Evolutionary conservation across 2,797 vertebrate species (phyloP).

Genomic region (Prionace glauca): DNA sequence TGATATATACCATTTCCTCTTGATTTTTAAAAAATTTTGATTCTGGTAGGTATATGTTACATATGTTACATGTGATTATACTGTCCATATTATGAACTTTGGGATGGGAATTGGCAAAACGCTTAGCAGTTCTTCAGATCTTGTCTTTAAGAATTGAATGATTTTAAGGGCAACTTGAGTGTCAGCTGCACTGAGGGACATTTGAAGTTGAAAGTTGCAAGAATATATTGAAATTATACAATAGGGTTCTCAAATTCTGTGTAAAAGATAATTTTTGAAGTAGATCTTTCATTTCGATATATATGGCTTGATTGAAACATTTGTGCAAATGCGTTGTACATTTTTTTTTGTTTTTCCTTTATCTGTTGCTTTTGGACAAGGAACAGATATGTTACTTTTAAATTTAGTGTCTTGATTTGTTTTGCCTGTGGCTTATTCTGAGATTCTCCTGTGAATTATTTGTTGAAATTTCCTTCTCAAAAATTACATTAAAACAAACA

Average conservation of each 20-base stretch:
- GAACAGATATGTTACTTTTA: background rate
- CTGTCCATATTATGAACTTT: background rate
- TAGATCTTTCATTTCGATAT: background rate
- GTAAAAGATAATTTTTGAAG: slow-evolving; percentile 11
- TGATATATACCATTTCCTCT: background rate
- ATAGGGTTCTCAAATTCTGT: background rate
- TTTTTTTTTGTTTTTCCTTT: background rate
- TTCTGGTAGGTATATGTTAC: background rate
- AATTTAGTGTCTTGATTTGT: background rate
- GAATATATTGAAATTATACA: background rate
- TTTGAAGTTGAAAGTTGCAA: background rate
- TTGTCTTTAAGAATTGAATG: background rate
- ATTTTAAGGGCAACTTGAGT: background rate
- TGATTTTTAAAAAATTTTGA: background rate
- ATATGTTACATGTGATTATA: background rate
- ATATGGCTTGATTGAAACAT: background rate
- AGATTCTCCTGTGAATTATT: background rate
- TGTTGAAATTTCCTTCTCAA: background rate
- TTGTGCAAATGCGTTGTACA: background rate
- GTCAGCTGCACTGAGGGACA: background rate
- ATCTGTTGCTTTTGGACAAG: background rate
- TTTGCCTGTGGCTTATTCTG: background rate
- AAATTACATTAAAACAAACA: background rate
- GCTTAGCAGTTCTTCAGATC: background rate
- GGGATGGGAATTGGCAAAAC: background rate